Conservation (phyloP, 2,888 invertebrate genomes). For the Bembecia ichneumoniformis region DNA sequence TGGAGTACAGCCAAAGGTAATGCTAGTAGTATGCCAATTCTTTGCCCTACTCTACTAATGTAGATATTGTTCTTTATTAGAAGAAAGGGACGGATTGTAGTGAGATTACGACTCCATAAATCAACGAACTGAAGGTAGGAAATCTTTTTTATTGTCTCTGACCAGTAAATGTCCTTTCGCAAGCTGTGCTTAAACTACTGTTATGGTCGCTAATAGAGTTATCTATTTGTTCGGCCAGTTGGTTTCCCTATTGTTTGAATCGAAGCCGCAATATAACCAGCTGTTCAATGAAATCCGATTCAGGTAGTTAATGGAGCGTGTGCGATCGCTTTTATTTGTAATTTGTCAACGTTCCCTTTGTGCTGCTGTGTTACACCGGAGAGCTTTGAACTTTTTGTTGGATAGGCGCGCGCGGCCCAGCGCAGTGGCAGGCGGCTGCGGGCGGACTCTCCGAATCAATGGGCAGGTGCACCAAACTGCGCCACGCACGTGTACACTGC, state of each 20-base stretch:
- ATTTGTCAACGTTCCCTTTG: conserved; percentile 26
- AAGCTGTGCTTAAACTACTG: not conserved
- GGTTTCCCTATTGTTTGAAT: conserved; percentile 36
- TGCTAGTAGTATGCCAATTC: too few species aligned
- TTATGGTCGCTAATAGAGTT: conserved; percentile 17
- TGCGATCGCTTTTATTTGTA: conserved; percentile 37
- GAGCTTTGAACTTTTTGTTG: conserved; percentile 22
- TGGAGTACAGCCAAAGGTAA: too few species aligned
- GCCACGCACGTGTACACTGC: conserved; percentile 9
- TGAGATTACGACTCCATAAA: too few species aligned
- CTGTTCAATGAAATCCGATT: conserved; percentile 62
- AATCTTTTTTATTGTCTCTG: too few species aligned
- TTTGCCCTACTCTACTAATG: too few species aligned
- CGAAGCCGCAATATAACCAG: conserved; percentile 31
- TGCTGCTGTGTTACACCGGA: conserved; percentile 16
- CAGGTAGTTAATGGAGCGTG: conserved; percentile 52
- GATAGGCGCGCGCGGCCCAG: conserved; percentile 21
- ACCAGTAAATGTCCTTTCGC: too few species aligned
- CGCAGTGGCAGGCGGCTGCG: conserved; percentile 1
- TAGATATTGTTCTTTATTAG: too few species aligned
- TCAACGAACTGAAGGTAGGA: too few species aligned
- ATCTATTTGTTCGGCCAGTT: conserved; percentile 31
- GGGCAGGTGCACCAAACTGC: conserved; percentile 11
- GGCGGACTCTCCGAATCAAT: conserved; percentile 4
- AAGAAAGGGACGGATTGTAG: too few species aligned